Percentiles rank a stretch among this genome's conserved stretches.
These are phyloP conservation scores for Ceratitis capitata DNA, from an alignment of 1,140 invertebrate species.

Conservation along the genomic window DNA sequence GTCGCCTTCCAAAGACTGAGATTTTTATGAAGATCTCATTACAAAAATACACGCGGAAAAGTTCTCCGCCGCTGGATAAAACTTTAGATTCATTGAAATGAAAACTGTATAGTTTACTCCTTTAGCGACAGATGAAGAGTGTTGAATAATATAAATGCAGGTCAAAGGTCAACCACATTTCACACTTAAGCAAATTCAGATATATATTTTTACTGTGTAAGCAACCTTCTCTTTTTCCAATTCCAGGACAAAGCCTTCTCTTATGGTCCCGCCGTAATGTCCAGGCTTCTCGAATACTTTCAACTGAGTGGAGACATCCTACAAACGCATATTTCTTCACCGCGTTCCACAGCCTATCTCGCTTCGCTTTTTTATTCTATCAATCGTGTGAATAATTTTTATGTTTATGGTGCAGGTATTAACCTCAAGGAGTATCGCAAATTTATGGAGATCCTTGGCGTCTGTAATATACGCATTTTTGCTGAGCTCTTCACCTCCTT, in stretches of 20 bases:
- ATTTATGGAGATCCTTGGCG: conserved; percentile 68
- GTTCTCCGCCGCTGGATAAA: too few species aligned
- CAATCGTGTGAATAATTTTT: conserved; percentile 69
- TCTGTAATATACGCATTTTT: conserved; percentile 70
- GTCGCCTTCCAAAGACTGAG: too few species aligned
- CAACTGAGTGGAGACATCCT: conserved; percentile 77
- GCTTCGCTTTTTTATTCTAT: conserved; percentile 74
- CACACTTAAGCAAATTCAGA: too few species aligned
- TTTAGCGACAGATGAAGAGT: too few species aligned
- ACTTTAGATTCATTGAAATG: too few species aligned
- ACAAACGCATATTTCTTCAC: conserved; percentile 79
- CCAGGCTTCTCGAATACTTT: conserved; percentile 72
- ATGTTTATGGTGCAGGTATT: conserved; percentile 69
- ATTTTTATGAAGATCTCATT: too few species aligned
- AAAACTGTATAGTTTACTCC: too few species aligned
- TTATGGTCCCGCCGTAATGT: conserved; percentile 76
- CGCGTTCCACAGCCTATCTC: conserved; percentile 78
- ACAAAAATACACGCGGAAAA: too few species aligned
- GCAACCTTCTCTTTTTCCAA: not conserved
- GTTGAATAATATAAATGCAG: too few species aligned
- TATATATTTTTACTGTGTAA: too few species aligned
- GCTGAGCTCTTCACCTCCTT: conserved; percentile 71
- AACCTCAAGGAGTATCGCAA: conserved; percentile 68
- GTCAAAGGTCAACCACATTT: too few species aligned
- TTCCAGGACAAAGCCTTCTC: conserved; percentile 80